Evolutionary conservation across 2,113 vertebrate genomes (phyloP).

Genomic region (Tachuris rubrigastra): DNA sequence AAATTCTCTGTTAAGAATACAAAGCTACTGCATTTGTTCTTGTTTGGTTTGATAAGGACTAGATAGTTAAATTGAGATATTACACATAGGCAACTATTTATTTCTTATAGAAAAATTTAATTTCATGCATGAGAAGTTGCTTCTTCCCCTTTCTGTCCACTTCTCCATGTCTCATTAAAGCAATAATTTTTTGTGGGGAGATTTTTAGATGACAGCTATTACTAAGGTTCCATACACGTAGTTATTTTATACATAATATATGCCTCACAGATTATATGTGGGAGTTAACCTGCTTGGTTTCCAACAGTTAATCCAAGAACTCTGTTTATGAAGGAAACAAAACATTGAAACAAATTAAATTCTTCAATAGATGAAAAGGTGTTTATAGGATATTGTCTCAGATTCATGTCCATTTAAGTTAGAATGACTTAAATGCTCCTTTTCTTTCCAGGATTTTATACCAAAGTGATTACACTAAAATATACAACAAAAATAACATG

Average conservation of each 20-base stretch:
- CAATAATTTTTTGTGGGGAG: background rate
- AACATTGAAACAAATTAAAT: background rate
- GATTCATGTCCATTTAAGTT: background rate
- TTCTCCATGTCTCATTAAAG: background rate
- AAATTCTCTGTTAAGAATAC: background rate
- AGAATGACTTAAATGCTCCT: background rate
- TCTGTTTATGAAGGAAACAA: background rate
- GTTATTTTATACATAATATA: background rate
- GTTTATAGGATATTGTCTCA: background rate
- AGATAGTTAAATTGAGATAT: constrained; percentile 25
- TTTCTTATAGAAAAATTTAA: constrained; percentile 9
- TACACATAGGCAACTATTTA: background rate
- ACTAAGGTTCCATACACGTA: background rate
- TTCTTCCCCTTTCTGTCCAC: constrained; percentile 15
- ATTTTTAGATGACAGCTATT: background rate
- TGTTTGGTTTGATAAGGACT: background rate
- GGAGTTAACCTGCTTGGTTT: background rate
- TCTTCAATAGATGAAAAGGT: background rate
- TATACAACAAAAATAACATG: background rate
- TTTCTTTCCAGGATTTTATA: background rate
- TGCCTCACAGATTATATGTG: background rate
- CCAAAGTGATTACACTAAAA: background rate
- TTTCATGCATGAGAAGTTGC: constrained; percentile 27
- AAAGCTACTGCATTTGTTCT: background rate
- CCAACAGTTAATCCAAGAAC: background rate